These are phyloP conservation scores for Drosophila auraria DNA, from an alignment of 1,140 invertebrate genomes.

Conservation along the genomic window DNA sequence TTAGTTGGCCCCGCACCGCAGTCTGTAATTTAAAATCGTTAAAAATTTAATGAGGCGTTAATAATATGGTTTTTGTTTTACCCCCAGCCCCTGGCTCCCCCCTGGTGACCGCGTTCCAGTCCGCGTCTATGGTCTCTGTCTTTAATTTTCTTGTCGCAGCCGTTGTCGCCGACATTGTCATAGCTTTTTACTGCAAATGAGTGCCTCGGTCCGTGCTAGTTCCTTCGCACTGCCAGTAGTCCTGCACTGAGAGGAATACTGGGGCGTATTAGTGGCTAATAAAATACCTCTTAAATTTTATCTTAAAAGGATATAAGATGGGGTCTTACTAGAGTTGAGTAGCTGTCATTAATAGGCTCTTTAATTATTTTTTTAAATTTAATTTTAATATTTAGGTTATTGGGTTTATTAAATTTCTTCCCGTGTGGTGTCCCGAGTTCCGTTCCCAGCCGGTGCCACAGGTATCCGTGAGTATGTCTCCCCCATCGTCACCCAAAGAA, in stretches of 20 bases:
- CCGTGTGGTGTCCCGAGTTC: conserved; percentile 17
- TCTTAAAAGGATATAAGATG: not conserved
- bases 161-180: conserved; percentile 71
- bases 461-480: conserved; percentile 61
- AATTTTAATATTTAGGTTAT: not conserved
- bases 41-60: conserved; percentile 84
- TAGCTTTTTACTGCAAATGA: conserved; percentile 81
- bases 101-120: conserved; percentile 8
- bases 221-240: conserved; percentile 16
- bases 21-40: conserved; percentile 82
- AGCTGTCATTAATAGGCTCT: no score
- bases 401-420: not conserved
- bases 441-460: conserved; percentile 58
- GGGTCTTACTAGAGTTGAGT: not conserved
- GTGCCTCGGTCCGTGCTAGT: conserved; percentile 60
- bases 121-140: conserved; percentile 34
- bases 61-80: conserved; percentile 83
- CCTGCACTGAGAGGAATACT: conserved; percentile 16
- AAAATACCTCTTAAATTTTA: not conserved
- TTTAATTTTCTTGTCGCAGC: conserved; percentile 67
- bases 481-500: conserved; percentile 48
- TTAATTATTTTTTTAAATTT: not conserved
- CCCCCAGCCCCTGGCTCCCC: conserved; percentile 42
- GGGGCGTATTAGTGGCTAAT: not conserved
- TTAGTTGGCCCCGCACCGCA: conserved; percentile 69